A percentile compares a stretch with the other conserved stretches of the same genome.
phyloP scores from a whole-genome alignment of 2,797 vertebrate genomes.

The Trematomus bernacchii region DNA sequence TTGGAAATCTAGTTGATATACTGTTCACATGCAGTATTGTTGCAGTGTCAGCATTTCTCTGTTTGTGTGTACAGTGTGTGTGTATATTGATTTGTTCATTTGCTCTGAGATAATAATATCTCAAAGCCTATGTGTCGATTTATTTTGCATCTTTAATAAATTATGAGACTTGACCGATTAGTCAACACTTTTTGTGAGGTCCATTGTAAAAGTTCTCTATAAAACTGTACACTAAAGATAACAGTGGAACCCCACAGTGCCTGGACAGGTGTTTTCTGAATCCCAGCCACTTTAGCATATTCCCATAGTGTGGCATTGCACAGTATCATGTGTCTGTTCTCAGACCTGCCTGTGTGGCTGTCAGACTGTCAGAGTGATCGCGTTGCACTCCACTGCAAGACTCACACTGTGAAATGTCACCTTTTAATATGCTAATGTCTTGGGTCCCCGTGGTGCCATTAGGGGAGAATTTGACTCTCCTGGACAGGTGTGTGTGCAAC shows the following conservation, averaged over 20 bases:
- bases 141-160: not conserved
- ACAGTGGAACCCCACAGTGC: conserved; percentile 18
- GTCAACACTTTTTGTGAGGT: not conserved
- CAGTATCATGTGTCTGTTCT: conserved; percentile 46
- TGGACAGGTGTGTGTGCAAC: conserved; percentile 66
- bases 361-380: conserved; percentile 70
- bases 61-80: not conserved
- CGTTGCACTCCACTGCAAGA: conserved; percentile 51
- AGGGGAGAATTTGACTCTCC: conserved; percentile 67
- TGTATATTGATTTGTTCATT: conserved; percentile 19
- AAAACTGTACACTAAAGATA: not conserved
- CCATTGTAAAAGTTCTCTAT: not conserved
- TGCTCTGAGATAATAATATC: not conserved
- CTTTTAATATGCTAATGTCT: conserved; percentile 87
- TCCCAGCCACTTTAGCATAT: conserved; percentile 37
- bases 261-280: conserved; percentile 49
- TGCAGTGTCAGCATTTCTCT: not conserved
- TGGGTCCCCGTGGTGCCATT: conserved; percentile 76
- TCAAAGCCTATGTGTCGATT: not conserved
- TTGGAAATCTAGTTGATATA: not conserved
- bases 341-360: conserved; percentile 48
- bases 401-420: conserved; percentile 81
- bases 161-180: not conserved
- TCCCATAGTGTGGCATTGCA: conserved; percentile 26
- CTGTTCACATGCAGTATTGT: not conserved